Evolutionary conservation across 2,888 invertebrate species (phyloP).

Genomic region (Protodeltote pygarga): DNA sequence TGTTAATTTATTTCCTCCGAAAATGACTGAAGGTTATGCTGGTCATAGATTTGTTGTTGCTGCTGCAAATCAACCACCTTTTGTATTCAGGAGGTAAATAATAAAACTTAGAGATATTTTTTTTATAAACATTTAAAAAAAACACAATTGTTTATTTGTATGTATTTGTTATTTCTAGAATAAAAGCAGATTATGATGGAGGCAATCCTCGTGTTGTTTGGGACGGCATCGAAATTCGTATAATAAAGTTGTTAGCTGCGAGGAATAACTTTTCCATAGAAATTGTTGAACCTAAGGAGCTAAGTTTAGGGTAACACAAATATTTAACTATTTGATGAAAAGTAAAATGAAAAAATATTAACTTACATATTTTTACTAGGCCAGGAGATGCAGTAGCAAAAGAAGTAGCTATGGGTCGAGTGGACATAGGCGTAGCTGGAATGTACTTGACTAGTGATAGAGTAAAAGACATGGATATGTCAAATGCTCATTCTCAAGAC

Average conservation of each 20-base stretch:
- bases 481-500: slow-evolving; percentile 90
- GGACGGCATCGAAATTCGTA: slow-evolving; percentile 92
- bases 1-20: slow-evolving; percentile 89
- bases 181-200: slow-evolving; percentile 77
- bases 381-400: slow-evolving; percentile 87
- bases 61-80: slow-evolving; percentile 91
- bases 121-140: no score
- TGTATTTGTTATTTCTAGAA: slow-evolving; percentile 49
- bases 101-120: background rate
- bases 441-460: slow-evolving; percentile 89
- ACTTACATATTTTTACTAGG: slow-evolving; percentile 64
- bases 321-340: background rate
- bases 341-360: background rate
- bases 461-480: slow-evolving; percentile 85
- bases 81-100: slow-evolving; percentile 88
- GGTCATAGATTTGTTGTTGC: slow-evolving; percentile 91
- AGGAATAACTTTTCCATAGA: slow-evolving; percentile 91
- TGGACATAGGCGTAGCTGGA: slow-evolving; percentile 91
- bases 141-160: no score
- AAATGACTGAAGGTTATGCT: slow-evolving; percentile 90
- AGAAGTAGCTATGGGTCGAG: slow-evolving; percentile 83
- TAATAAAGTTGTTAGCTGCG: slow-evolving; percentile 88
- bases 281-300: slow-evolving; percentile 87
- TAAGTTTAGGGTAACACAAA: slow-evolving; percentile 63
- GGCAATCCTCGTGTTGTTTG: slow-evolving; percentile 81